Evolutionary conservation across 1,140 invertebrate species (phyloP).

Genomic region (Lepidurus couesii): DNA sequence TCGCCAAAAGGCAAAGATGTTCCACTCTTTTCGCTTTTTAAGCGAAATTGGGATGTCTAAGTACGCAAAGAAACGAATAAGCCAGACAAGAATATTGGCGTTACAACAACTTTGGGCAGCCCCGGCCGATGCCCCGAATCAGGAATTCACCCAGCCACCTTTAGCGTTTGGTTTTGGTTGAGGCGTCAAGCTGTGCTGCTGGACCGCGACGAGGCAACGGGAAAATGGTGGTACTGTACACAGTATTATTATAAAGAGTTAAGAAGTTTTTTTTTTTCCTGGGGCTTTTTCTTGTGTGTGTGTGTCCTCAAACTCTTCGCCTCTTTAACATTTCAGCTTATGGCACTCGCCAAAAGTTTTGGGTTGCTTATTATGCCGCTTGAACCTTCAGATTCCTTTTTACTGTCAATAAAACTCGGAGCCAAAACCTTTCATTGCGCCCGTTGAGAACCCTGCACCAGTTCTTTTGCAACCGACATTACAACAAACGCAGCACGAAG

Average conservation of each 20-base stretch:
- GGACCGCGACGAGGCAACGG: conserved; percentile 15
- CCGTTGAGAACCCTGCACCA: background rate
- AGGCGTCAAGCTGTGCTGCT: background rate
- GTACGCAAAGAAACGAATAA: background rate
- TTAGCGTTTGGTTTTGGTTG: background rate
- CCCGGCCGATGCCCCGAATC: conserved; percentile 16
- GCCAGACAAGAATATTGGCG: background rate
- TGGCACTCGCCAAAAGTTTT: background rate
- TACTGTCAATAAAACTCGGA: background rate
- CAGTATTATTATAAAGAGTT: background rate
- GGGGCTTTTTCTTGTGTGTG: background rate
- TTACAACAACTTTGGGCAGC: background rate
- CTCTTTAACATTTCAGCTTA: conserved; percentile 15
- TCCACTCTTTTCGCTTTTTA: no score
- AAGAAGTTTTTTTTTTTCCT: background rate
- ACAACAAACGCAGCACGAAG: background rate
- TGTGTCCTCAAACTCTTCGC: background rate
- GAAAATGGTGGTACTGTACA: background rate
- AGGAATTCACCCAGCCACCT: background rate
- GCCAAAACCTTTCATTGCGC: background rate
- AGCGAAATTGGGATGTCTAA: no score
- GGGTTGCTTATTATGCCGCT: conserved; percentile 17
- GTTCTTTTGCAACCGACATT: background rate
- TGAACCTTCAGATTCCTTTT: background rate
- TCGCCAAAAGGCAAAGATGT: no score